A percentile compares a stretch with the other conserved stretches of the same genome.
Evolutionary conservation across 1,140 invertebrate genomes (phyloP).

Genomic region (Aphis craccivora): DNA sequence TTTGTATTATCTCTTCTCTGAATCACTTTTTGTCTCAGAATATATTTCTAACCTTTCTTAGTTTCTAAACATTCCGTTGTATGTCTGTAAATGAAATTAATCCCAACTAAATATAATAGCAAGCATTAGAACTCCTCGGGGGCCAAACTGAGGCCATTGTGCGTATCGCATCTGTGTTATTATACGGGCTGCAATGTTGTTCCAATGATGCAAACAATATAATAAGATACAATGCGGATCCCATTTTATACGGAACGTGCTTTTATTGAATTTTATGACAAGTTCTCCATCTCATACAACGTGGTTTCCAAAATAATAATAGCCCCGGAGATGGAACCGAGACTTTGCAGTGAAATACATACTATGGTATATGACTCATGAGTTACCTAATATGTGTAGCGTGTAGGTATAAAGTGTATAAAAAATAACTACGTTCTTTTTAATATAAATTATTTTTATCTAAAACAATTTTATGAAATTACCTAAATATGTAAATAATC

Average conservation of each 20-base stretch:
- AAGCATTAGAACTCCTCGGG: background rate
- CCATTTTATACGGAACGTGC: background rate
- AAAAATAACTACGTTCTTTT: background rate
- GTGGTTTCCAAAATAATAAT: background rate
- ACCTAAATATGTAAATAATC: background rate
- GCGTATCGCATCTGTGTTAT: background rate
- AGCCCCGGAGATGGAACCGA: background rate
- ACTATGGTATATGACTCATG: background rate
- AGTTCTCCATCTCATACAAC: background rate
- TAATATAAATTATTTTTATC: background rate
- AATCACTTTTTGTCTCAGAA: background rate
- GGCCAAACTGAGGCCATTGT: constrained; percentile 16
- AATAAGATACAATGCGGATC: background rate
- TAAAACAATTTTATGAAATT: background rate
- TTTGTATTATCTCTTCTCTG: background rate
- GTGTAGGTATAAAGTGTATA: background rate
- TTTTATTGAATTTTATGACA: background rate
- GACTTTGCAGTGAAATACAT: background rate
- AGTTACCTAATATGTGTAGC: background rate
- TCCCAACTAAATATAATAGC: constrained; percentile 8
- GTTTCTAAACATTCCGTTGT: background rate
- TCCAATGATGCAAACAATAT: constrained; percentile 2
- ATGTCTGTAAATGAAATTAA: constrained; percentile 10
- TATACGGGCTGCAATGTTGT: background rate
- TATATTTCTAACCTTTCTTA: background rate